phyloP scores from a whole-genome alignment of 2,888 invertebrate species.

The Stictocephala bisonia region DNA sequence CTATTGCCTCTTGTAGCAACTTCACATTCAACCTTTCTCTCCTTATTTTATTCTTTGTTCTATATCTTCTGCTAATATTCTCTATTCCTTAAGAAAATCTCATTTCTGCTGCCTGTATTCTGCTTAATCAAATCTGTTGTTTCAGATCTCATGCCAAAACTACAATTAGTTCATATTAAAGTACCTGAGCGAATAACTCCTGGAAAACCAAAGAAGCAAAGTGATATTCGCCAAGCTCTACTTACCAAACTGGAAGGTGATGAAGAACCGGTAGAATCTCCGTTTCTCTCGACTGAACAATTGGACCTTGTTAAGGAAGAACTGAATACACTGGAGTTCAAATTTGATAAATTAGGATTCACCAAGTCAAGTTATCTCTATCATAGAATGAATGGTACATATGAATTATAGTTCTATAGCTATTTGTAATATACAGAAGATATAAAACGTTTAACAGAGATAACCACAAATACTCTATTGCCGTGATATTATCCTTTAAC shows the following conservation, averaged over 20 bases:
- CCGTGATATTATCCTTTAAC: too few species aligned
- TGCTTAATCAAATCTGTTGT: too few species aligned
- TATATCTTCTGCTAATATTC: too few species aligned
- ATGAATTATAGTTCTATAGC: too few species aligned
- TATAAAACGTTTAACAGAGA: too few species aligned
- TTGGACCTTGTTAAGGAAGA: slow-evolving; percentile 47
- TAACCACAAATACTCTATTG: too few species aligned
- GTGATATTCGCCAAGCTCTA: slow-evolving; percentile 54
- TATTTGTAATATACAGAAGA: too few species aligned
- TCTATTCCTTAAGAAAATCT: too few species aligned
- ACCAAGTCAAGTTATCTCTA: slow-evolving; percentile 45
- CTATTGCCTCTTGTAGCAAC: too few species aligned
- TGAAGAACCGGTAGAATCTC: slow-evolving; percentile 17
- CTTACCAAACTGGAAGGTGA: slow-evolving; percentile 26
- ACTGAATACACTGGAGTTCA: slow-evolving; percentile 41
- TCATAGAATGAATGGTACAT: slow-evolving; percentile 51
- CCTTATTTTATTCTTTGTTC: too few species aligned
- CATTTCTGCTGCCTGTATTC: too few species aligned
- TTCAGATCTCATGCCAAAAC: slow-evolving; percentile 51
- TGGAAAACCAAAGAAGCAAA: slow-evolving; percentile 52
- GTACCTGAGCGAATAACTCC: slow-evolving; percentile 46
- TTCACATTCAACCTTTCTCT: too few species aligned
- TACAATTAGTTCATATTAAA: slow-evolving; percentile 54
- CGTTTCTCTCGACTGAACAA: slow-evolving; percentile 39
- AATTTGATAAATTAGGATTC: slow-evolving; percentile 45